These are phyloP conservation scores for Osmerus eperlanus DNA, from an alignment of 2,113 vertebrate genomes.

Conservation along the genomic window DNA sequence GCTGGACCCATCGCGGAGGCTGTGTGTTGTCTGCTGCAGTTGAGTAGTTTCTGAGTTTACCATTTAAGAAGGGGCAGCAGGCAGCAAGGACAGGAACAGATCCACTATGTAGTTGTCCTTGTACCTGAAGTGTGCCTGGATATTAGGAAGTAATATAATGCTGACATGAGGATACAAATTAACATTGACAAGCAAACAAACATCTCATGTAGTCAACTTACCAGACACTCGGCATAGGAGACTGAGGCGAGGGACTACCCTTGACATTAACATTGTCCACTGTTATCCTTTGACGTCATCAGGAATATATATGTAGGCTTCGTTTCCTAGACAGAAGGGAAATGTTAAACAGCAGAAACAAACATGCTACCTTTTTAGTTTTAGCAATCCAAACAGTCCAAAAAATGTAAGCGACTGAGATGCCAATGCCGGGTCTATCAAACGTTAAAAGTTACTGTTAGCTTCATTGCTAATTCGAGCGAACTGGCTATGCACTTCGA, in stretches of 20 bases:
- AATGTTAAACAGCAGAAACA: no score
- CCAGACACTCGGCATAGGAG: constrained; percentile 56
- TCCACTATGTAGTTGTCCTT: constrained; percentile 41
- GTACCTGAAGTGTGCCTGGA: constrained; percentile 53
- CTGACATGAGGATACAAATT: no score
- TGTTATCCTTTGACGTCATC: constrained; percentile 45
- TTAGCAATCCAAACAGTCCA: no score
- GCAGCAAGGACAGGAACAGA: constrained; percentile 24
- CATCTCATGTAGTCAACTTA: constrained; percentile 36
- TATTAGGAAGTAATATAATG: background rate
- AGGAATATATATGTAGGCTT: constrained; percentile 34
- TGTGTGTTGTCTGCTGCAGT: constrained; percentile 65
- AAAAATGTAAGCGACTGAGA: no score
- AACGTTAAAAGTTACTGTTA: no score
- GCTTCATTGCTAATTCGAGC: no score
- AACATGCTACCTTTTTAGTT: no score
- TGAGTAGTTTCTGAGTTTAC: constrained; percentile 59
- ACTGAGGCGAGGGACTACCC: constrained; percentile 48
- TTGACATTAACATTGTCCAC: constrained; percentile 62
- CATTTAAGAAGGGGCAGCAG: constrained; percentile 26
- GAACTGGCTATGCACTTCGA: no score
- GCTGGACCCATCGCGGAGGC: constrained; percentile 63
- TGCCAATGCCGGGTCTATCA: no score
- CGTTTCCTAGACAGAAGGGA: background rate
- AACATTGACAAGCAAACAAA: no score